Percentiles rank a stretch among this genome's conserved stretches.
These are phyloP conservation scores for Taenioides sp. DNA, from an alignment of 2,797 vertebrate genomes.

Conservation along the genomic window DNA sequence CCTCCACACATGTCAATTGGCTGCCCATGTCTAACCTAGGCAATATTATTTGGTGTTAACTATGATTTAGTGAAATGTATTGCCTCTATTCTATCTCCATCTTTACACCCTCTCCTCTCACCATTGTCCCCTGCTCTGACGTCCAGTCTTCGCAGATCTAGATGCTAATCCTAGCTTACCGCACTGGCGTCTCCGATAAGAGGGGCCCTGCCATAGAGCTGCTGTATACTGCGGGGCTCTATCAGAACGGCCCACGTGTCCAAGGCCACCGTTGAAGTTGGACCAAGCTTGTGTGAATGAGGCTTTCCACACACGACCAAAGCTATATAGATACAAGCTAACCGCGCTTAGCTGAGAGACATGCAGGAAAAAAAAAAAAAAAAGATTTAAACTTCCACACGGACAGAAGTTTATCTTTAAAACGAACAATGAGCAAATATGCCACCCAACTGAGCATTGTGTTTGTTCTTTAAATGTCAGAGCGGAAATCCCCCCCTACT, in stretches of 20 bases:
- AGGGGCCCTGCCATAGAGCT: slow-evolving; percentile 67
- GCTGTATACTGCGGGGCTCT: slow-evolving; percentile 67
- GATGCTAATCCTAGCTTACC: slow-evolving; percentile 84
- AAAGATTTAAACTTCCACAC: slow-evolving; percentile 74
- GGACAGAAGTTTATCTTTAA: slow-evolving; percentile 77
- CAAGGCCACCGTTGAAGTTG: slow-evolving; percentile 72
- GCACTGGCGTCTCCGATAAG: slow-evolving; percentile 80
- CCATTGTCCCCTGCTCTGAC: slow-evolving; percentile 67
- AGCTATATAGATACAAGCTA: slow-evolving; percentile 38
- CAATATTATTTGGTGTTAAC: too few species aligned
- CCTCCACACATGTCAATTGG: too few species aligned
- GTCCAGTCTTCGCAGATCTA: slow-evolving; percentile 79
- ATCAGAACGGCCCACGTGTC: slow-evolving; percentile 75
- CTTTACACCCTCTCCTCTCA: slow-evolving; percentile 58
- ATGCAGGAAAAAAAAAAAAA: slow-evolving; percentile 36
- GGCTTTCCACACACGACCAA: slow-evolving; percentile 46
- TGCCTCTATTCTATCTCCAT: slow-evolving; percentile 57
- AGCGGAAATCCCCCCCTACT: slow-evolving; percentile 74
- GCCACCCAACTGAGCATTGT: slow-evolving; percentile 77
- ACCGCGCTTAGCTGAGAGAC: slow-evolving; percentile 41
- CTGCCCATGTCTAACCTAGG: too few species aligned
- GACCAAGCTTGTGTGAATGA: slow-evolving; percentile 64
- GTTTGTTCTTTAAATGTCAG: slow-evolving; percentile 84
- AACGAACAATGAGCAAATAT: slow-evolving; percentile 74
- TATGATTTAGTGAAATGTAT: too few species aligned